These are phyloP conservation scores for Dolichotis patagonum DNA, from an alignment of 2,113 vertebrate genomes.

Conservation along the genomic window DNA sequence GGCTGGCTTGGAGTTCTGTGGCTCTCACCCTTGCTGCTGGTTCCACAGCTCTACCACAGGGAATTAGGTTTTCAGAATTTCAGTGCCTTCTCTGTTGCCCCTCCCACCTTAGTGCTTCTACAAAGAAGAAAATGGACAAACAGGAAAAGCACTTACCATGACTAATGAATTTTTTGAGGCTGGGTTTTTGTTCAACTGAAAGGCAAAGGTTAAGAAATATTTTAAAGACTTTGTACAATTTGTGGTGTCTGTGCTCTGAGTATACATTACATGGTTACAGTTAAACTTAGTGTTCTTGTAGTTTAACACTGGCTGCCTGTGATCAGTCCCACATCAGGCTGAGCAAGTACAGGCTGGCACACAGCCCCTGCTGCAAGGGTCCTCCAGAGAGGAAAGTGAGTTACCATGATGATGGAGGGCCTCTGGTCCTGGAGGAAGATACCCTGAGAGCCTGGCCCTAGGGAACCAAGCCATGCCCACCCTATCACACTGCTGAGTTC, in stretches of 20 bases:
- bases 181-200: conserved; percentile 62
- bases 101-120: not conserved
- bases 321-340: not conserved
- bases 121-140: not conserved
- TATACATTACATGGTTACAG: too few relatives aligned
- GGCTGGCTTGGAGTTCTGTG: not conserved
- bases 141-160: conserved; percentile 60
- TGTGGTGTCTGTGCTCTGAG: not conserved
- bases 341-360: not conserved
- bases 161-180: conserved; percentile 62
- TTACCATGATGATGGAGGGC: fast-evolving
- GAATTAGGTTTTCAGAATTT: not conserved
- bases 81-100: not conserved
- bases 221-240: not conserved
- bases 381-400: not conserved
- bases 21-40: not conserved
- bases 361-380: not conserved
- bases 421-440: not conserved
- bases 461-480: not conserved
- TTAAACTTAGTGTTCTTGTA: not conserved
- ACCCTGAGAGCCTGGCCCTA: fast-evolving
- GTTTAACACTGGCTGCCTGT: not conserved
- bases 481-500: not conserved
- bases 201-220: conserved; percentile 48
- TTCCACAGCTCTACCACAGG: not conserved